These are phyloP conservation scores for Cryptus viduatorius DNA, from an alignment of 2,888 invertebrate species.

Conservation along the genomic window DNA sequence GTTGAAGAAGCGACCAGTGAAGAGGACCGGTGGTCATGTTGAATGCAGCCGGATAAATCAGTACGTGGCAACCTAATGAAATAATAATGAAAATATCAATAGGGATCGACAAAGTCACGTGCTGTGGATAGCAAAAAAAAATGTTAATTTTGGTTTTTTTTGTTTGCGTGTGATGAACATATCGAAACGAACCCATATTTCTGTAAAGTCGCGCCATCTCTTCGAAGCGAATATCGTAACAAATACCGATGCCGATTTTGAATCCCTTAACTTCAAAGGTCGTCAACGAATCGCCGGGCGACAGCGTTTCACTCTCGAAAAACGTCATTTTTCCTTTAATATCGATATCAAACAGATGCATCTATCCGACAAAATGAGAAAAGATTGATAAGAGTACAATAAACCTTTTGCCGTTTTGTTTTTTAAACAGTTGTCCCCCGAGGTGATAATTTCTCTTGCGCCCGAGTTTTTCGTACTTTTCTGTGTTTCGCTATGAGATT, in stretches of 20 bases:
- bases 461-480: conserved; percentile 88
- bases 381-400: conserved; percentile 17
- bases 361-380: conserved; percentile 85
- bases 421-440: neutral
- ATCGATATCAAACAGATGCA: conserved; percentile 98
- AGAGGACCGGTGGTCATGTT: conserved; percentile 98
- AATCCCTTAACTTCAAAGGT: conserved; percentile 90
- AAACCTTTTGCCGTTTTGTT: neutral
- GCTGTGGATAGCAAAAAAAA: no score
- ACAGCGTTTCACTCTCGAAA: conserved; percentile 94
- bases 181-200: conserved; percentile 84
- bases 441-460: conserved; percentile 6
- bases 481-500: conserved; percentile 92
- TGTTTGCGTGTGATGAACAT: no score
- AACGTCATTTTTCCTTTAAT: conserved; percentile 97
- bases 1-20: conserved; percentile 95
- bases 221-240: conserved; percentile 97
- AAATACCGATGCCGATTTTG: conserved; percentile 96
- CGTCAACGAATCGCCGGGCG: conserved; percentile 91
- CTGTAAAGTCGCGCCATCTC: conserved; percentile 93
- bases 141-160: no score
- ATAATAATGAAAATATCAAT: conserved; percentile 57
- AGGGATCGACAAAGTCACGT: neutral
- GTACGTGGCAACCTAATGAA: conserved; percentile 91
- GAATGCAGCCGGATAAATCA: conserved; percentile 97